These are phyloP conservation scores for Platycnemis pennipes DNA, from an alignment of 2,888 invertebrate genomes.

Conservation along the genomic window DNA sequence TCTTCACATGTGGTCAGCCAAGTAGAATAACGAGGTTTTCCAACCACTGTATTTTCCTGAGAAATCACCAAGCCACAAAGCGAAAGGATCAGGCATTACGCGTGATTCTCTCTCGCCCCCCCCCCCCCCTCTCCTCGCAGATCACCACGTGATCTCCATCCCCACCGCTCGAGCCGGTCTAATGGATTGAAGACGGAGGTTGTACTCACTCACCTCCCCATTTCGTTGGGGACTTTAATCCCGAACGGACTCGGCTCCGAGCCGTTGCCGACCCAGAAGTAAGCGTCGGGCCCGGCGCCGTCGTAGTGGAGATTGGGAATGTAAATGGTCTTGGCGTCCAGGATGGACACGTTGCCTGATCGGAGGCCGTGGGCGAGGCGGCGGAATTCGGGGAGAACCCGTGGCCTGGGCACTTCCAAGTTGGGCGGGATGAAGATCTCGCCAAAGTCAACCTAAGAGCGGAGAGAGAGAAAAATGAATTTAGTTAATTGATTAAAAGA, in stretches of 20 bases:
- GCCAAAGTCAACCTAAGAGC: slow-evolving; percentile 91
- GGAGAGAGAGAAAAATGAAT: slow-evolving; percentile 75
- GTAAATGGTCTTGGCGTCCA: slow-evolving; percentile 95
- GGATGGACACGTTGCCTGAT: slow-evolving; percentile 94
- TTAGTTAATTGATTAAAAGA: no score
- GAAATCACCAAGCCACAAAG: no score
- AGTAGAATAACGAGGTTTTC: no score
- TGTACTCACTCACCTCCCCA: slow-evolving; percentile 83
- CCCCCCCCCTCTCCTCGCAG: neutral
- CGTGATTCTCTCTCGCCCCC: no score
- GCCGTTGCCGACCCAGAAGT: slow-evolving; percentile 97
- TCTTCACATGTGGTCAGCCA: no score
- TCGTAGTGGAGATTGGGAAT: slow-evolving; percentile 96
- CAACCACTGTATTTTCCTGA: no score
- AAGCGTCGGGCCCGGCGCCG: slow-evolving; percentile 94
- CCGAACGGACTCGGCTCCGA: slow-evolving; percentile 90
- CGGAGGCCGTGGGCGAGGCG: slow-evolving; percentile 92
- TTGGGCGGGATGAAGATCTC: slow-evolving; percentile 90
- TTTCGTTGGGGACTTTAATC: slow-evolving; percentile 94
- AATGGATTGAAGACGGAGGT: neutral
- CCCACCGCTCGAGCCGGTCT: neutral
- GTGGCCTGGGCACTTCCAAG: slow-evolving; percentile 89
- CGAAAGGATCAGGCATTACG: no score
- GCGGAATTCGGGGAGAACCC: slow-evolving; percentile 92
- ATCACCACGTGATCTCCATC: neutral